A percentile compares a stretch with the other conserved stretches of the same genome.
These are phyloP conservation scores for Hetaerina titia DNA, from an alignment of 2,888 invertebrate genomes.

Conservation along the genomic window DNA sequence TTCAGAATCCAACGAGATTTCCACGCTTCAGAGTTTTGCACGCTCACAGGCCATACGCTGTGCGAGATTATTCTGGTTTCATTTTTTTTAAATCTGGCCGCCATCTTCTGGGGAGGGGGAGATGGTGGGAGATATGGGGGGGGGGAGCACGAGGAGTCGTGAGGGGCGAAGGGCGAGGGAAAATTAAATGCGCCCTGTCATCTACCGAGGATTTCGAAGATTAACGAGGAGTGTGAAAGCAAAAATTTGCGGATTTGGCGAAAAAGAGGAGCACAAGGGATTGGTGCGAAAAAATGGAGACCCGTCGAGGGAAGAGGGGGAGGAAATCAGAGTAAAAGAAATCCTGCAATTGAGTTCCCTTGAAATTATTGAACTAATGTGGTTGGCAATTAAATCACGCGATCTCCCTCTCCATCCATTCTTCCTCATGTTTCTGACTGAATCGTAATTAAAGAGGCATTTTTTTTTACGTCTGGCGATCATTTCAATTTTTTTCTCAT, in stretches of 20 bases:
- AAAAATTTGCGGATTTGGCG: conserved; percentile 17
- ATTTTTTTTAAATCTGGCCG: not conserved
- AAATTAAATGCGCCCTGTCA: conserved; percentile 17
- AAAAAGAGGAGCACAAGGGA: not conserved
- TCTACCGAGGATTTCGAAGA: conserved; percentile 1
- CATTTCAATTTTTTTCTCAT: not conserved
- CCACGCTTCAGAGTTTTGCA: not conserved
- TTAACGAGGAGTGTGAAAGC: not conserved
- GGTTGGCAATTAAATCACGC: conserved; percentile 45
- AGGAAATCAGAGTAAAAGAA: not conserved
- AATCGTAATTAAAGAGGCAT: not conserved
- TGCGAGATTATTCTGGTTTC: not conserved
- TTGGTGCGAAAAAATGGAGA: not conserved
- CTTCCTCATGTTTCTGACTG: not conserved
- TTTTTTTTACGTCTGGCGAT: not conserved
- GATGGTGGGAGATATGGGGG: not conserved
- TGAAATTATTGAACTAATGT: conserved; percentile 37
- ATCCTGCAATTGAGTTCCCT: conserved; percentile 24
- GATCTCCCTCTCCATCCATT: not conserved
- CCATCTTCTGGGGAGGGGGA: not conserved
- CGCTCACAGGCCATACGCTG: not conserved
- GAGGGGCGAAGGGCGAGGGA: not conserved
- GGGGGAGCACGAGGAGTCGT: not conserved
- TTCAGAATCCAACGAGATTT: not conserved
- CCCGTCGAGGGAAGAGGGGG: not conserved